Percentiles rank a stretch among this genome's conserved stretches.
Conservation (phyloP, 2,888 invertebrate species). For the Latheticus oryzae region DNA sequence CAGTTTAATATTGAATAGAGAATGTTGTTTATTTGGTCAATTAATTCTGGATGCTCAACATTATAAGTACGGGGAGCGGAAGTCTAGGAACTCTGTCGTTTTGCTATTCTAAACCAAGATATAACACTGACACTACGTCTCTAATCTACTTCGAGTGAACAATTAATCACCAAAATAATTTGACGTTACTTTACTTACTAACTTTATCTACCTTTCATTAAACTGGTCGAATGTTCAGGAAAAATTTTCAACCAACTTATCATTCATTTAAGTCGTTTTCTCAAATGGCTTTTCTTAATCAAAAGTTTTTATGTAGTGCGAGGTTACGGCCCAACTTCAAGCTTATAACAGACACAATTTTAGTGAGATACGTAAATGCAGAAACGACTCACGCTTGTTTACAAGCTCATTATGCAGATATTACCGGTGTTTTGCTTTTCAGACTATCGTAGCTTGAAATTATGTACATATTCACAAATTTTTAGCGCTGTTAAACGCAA, state of each 20-base stretch:
- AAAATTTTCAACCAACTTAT: conserved; percentile 36
- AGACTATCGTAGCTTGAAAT: conserved; percentile 28
- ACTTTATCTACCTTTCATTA: conserved; percentile 38
- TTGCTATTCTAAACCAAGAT: conserved; percentile 37
- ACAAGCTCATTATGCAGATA: conserved; percentile 41
- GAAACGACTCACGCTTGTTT: conserved; percentile 38
- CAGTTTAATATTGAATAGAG: conserved; percentile 38
- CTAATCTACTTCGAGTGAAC: conserved; percentile 36
- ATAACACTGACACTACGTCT: conserved; percentile 39
- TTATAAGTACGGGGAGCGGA: conserved; percentile 37
- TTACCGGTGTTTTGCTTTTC: conserved; percentile 41
- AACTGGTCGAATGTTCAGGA: conserved; percentile 11
- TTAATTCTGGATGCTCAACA: conserved; percentile 37
- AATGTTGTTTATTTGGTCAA: conserved; percentile 41
- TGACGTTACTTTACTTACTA: conserved; percentile 36
- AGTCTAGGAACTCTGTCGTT: conserved; percentile 34
- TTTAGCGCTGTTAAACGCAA: conserved; percentile 27
- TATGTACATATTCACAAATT: conserved; percentile 40
- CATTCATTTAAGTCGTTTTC: conserved; percentile 26
- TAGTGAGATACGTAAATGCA: conserved; percentile 36
- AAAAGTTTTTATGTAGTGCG: conserved; percentile 33
- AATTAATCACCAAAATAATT: conserved; percentile 41
- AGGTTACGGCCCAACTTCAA: conserved; percentile 31
- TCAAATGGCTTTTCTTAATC: conserved; percentile 28
- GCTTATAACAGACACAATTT: conserved; percentile 39